phyloP scores from a whole-genome alignment of 1,140 invertebrate species.

The Ridgeia piscesae region DNA sequence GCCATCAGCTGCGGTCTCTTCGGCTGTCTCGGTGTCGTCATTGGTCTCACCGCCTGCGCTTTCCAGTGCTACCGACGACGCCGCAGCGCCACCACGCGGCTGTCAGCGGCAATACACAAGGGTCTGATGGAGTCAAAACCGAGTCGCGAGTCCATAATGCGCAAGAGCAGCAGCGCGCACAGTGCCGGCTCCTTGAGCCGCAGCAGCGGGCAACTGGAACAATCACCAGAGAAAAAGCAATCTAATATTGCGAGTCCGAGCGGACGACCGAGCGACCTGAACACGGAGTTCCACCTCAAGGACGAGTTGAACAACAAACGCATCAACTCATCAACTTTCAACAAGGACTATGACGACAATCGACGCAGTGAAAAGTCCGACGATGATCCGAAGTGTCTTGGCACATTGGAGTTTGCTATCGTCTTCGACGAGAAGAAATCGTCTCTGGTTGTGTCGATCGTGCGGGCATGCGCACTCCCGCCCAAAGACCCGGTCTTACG shows the following conservation, averaged over 20 bases:
- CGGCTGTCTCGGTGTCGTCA: constrained; percentile 41
- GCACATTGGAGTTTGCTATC: constrained; percentile 73
- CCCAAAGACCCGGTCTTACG: constrained; percentile 59
- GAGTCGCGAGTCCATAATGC: constrained; percentile 38
- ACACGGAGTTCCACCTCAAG: constrained; percentile 46
- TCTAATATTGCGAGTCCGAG: constrained; percentile 35
- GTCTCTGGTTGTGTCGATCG: constrained; percentile 86
- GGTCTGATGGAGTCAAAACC: constrained; percentile 41
- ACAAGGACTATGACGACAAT: constrained; percentile 61
- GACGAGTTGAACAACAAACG: constrained; percentile 60
- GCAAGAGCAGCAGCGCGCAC: constrained; percentile 45
- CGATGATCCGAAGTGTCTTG: constrained; percentile 61
- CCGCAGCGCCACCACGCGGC: constrained; percentile 46
- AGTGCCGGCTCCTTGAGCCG: constrained; percentile 28
- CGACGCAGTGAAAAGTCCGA: constrained; percentile 30
- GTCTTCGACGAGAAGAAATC: constrained; percentile 85
- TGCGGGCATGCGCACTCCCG: constrained; percentile 56
- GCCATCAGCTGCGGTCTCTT: constrained; percentile 44
- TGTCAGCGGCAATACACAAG: constrained; percentile 54
- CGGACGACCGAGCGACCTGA: constrained; percentile 33
- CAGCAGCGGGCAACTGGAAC: constrained; percentile 26
- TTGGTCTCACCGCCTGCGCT: constrained; percentile 39
- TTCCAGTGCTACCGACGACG: constrained; percentile 51
- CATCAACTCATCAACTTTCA: constrained; percentile 61
- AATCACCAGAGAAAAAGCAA: constrained; percentile 28